A percentile compares a stretch with the other conserved stretches of the same genome.
Evolutionary conservation across 2,888 invertebrate genomes (phyloP).

Genomic region (Erebia palarica): DNA sequence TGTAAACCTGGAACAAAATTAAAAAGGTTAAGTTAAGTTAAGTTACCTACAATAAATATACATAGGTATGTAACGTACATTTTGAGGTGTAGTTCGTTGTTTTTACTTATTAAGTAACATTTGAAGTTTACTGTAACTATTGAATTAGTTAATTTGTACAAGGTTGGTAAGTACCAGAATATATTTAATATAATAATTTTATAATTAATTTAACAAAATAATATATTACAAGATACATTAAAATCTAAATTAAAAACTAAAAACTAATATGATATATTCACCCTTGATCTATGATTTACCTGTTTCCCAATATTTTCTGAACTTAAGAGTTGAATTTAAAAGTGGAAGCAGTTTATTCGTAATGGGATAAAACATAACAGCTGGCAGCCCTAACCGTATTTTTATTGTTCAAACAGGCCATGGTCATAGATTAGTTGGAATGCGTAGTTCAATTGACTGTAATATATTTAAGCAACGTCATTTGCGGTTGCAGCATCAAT

Average conservation of each 20-base stretch:
- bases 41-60: too few relatives aligned
- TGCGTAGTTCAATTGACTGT: constrained; percentile 18
- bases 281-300: too few relatives aligned
- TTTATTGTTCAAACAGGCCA: constrained; percentile 3
- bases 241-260: too few relatives aligned
- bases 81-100: background rate
- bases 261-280: too few relatives aligned
- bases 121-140: too few relatives aligned
- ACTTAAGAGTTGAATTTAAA: background rate
- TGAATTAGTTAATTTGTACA: too few relatives aligned
- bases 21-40: background rate
- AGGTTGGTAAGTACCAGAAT: too few relatives aligned
- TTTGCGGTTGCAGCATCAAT: constrained; percentile 8
- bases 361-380: background rate
- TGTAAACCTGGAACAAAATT: constrained; percentile 75
- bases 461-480: constrained; percentile 15
- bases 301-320: background rate
- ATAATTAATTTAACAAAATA: too few relatives aligned
- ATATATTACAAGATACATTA: too few relatives aligned
- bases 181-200: too few relatives aligned
- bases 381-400: background rate
- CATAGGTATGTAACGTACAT: too few relatives aligned
- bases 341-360: background rate
- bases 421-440: constrained; percentile 15
- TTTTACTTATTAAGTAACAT: background rate